Percentiles rank a stretch among this genome's conserved stretches.
phyloP scores from a whole-genome alignment of 2,113 vertebrate species.

The Talpa occidentalis region DNA sequence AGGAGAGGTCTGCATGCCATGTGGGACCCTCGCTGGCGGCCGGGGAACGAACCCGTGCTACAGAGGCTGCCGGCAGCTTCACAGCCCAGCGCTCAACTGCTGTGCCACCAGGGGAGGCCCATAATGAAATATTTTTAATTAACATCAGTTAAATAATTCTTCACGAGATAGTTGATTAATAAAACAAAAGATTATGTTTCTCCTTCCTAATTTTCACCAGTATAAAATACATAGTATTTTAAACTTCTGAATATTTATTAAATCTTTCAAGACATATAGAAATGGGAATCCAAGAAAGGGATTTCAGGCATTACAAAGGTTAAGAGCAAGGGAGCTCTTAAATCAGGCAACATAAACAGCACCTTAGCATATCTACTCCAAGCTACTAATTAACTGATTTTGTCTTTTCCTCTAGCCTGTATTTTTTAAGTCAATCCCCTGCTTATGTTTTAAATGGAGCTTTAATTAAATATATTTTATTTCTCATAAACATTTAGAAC shows the following conservation, averaged over 20 bases:
- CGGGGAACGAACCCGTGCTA: too few species aligned
- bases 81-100: too few species aligned
- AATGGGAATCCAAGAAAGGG: background rate
- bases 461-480: conserved; percentile 13
- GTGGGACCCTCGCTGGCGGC: too few species aligned
- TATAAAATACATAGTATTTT: background rate
- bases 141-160: background rate
- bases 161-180: background rate
- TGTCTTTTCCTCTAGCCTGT: background rate
- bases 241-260: background rate
- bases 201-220: background rate
- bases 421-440: background rate
- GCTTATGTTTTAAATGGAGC: background rate
- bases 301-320: background rate
- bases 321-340: background rate
- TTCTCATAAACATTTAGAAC: conserved; percentile 36
- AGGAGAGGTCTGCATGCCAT: too few species aligned
- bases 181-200: background rate
- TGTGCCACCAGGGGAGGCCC: too few species aligned
- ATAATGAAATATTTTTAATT: background rate
- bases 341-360: background rate
- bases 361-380: background rate
- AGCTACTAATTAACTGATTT: background rate
- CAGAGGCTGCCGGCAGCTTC: too few species aligned
- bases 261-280: background rate